Evolutionary conservation across 2,797 vertebrate species (phyloP).

Genomic region (Neosilurus mollespiculum): DNA sequence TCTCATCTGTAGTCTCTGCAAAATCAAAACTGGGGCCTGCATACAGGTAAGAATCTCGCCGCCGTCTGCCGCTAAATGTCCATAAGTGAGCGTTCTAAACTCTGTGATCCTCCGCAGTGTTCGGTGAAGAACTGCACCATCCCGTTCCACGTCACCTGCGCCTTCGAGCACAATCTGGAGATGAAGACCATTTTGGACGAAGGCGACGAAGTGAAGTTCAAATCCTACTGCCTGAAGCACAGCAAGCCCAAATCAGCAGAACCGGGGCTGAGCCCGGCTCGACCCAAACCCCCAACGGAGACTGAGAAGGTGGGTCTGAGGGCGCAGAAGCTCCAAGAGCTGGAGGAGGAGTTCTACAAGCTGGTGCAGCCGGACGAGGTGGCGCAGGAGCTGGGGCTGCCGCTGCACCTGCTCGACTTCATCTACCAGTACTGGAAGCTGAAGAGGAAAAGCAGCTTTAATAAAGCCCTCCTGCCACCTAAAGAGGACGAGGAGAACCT

Average conservation of each 20-base stretch:
- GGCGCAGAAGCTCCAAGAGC: constrained; percentile 91
- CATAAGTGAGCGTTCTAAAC: not conserved
- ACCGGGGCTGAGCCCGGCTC: constrained; percentile 73
- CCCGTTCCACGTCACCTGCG: constrained; percentile 97
- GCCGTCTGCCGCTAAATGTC: too few relatives aligned
- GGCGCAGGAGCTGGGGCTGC: constrained; percentile 77
- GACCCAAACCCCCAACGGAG: constrained; percentile 81
- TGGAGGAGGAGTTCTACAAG: constrained; percentile 93
- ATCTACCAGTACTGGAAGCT: constrained; percentile 99
- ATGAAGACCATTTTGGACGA: constrained; percentile 98
- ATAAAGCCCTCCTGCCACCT: constrained; percentile 92
- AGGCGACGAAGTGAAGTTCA: constrained; percentile 96
- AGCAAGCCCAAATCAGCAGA: constrained; percentile 85
- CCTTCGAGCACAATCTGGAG: constrained; percentile 95
- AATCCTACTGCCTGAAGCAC: constrained; percentile 96
- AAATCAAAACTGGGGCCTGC: constrained; percentile 95
- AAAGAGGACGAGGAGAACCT: constrained; percentile 91
- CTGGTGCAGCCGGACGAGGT: constrained; percentile 84
- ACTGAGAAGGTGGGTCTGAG: constrained; percentile 85
- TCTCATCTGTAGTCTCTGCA: constrained; percentile 95
- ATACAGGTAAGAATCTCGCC: constrained; percentile 83
- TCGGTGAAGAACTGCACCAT: constrained; percentile 97
- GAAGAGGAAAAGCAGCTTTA: constrained; percentile 93
- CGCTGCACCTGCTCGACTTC: constrained; percentile 82
- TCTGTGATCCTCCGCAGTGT: constrained; percentile 72